phyloP scores from a whole-genome alignment of 2,888 invertebrate species.

The Conistra vaccinii region DNA sequence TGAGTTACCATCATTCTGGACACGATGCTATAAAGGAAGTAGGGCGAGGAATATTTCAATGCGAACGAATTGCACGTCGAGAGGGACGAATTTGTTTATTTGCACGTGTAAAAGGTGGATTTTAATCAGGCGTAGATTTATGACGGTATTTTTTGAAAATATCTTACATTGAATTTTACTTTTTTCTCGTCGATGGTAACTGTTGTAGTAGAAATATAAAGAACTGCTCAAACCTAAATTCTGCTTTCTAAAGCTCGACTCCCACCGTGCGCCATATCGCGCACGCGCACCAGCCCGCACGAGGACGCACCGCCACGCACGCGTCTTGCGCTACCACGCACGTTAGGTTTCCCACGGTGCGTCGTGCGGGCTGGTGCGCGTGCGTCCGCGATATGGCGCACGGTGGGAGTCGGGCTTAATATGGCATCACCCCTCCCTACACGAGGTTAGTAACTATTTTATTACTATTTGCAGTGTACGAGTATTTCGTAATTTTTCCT shows the following conservation, averaged over 20 bases:
- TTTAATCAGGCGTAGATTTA: slow-evolving; percentile 19
- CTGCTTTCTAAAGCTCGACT: neutral
- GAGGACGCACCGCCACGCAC: too few relatives aligned
- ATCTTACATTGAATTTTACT: too few relatives aligned
- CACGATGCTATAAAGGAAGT: slow-evolving; percentile 55
- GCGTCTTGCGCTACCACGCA: too few relatives aligned
- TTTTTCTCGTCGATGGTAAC: neutral
- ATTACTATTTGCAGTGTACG: neutral
- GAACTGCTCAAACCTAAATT: neutral
- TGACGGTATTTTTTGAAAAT: neutral
- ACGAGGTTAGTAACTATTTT: neutral
- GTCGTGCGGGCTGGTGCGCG: too few relatives aligned
- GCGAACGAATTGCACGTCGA: slow-evolving; percentile 45
- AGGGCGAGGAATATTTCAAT: slow-evolving; percentile 57
- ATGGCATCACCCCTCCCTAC: neutral
- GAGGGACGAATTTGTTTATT: slow-evolving; percentile 54
- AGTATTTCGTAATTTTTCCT: neutral
- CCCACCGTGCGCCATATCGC: too few relatives aligned
- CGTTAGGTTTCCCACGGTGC: too few relatives aligned
- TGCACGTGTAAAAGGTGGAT: slow-evolving; percentile 41
- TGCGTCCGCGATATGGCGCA: too few relatives aligned
- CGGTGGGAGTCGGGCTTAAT: too few relatives aligned
- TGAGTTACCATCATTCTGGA: slow-evolving; percentile 60
- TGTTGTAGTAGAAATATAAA: neutral
- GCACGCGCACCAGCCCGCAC: too few relatives aligned